Conservation (phyloP, 2,888 invertebrate genomes). For the Asteroscopus sphinx region DNA sequence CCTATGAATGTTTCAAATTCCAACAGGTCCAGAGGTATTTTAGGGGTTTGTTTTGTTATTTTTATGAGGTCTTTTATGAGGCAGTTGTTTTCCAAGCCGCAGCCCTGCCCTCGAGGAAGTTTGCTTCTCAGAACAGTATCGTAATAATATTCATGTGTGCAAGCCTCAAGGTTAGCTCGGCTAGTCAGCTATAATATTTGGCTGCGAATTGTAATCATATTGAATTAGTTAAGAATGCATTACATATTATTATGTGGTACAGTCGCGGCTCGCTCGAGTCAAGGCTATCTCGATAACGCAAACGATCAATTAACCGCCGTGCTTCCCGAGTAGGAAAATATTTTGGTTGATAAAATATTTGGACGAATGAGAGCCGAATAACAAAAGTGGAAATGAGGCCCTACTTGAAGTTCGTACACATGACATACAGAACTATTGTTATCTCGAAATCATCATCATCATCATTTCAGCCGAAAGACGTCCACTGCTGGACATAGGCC, state of each 20-base stretch:
- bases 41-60: conserved; percentile 38
- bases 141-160: conserved; percentile 46
- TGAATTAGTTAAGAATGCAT: conserved; percentile 50
- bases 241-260: no score
- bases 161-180: conserved; percentile 36
- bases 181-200: conserved; percentile 28
- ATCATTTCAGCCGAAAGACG: no score
- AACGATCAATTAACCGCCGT: conserved; percentile 50
- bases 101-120: conserved; percentile 44
- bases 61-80: conserved; percentile 36
- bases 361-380: no score
- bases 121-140: conserved; percentile 48
- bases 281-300: conserved; percentile 56
- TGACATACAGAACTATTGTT: no score
- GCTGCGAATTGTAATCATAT: conserved; percentile 42
- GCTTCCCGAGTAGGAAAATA: conserved; percentile 12
- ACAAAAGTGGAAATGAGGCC: no score
- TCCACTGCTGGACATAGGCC: no score
- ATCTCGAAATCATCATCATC: no score
- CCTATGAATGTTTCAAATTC: conserved; percentile 29
- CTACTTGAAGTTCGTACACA: no score
- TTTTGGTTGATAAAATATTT: no score
- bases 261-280: conserved; percentile 38
- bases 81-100: conserved; percentile 42
- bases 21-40: conserved; percentile 25